Evolutionary conservation across 2,113 vertebrate species (phyloP).

Genomic region (Propithecus coquereli): DNA sequence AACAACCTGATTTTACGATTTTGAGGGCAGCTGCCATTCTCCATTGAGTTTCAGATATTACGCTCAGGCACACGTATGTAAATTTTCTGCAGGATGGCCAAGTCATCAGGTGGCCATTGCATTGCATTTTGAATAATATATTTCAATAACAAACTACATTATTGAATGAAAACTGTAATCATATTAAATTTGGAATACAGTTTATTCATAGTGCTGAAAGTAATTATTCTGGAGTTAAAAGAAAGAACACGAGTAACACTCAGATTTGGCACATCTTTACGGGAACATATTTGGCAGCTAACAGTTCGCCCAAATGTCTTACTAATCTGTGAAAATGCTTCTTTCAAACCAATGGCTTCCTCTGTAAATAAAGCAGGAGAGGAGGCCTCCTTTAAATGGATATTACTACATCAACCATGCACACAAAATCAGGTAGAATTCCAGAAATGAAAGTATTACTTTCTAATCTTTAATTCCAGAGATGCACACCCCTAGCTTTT

Average conservation of each 20-base stretch:
- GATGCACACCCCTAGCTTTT: background rate
- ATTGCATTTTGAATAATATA: background rate
- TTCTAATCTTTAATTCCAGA: background rate
- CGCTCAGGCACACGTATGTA: accelerated
- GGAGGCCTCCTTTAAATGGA: background rate
- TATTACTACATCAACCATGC: accelerated
- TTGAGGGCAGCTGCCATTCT: accelerated
- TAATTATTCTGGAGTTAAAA: background rate
- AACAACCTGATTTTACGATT: accelerated
- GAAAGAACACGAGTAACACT: background rate
- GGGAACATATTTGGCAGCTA: background rate
- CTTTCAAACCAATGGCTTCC: background rate
- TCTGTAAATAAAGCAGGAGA: background rate
- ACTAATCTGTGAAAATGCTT: conserved; percentile 43
- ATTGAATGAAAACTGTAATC: background rate
- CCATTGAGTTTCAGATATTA: accelerated
- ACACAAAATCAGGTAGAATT: background rate
- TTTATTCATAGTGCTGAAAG: background rate
- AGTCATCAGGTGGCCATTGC: background rate
- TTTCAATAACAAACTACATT: background rate
- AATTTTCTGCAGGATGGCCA: accelerated
- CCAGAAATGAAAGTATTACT: background rate
- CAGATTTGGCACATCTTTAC: background rate
- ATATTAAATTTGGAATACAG: background rate
- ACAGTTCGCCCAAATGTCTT: conserved; percentile 12